These are phyloP conservation scores for Drosophila novamexicana DNA, from an alignment of 1,140 invertebrate genomes.

Conservation along the genomic window DNA sequence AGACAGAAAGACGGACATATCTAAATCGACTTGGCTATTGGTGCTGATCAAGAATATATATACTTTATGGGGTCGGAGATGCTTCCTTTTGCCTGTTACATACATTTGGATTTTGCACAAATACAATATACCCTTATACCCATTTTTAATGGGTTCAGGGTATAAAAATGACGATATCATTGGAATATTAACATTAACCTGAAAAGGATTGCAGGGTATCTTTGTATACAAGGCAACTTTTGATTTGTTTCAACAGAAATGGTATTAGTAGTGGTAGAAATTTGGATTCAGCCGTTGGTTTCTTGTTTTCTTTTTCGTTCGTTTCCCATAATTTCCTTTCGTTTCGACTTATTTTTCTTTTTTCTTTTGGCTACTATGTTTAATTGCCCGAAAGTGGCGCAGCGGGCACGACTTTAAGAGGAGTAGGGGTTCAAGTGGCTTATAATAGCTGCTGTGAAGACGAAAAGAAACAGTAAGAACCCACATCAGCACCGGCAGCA, in stretches of 20 bases:
- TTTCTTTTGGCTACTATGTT: slow-evolving; percentile 35
- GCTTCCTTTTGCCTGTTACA: too few species aligned
- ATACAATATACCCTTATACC: too few species aligned
- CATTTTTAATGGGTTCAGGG: too few species aligned
- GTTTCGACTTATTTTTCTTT: slow-evolving; percentile 23
- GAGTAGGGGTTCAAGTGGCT: slow-evolving; percentile 6
- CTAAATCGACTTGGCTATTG: too few species aligned
- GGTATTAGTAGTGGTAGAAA: background rate
- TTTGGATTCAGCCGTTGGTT: slow-evolving; percentile 9
- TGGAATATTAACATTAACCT: too few species aligned
- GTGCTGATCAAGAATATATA: too few species aligned
- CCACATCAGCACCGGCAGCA: background rate
- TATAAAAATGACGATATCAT: too few species aligned
- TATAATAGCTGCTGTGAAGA: slow-evolving; percentile 20
- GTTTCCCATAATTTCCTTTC: slow-evolving; percentile 5
- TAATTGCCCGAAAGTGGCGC: slow-evolving; percentile 49
- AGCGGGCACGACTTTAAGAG: background rate
- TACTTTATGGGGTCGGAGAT: too few species aligned
- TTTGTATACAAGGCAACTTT: background rate
- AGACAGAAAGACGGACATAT: too few species aligned
- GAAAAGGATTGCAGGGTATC: too few species aligned
- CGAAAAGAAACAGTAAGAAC: background rate
- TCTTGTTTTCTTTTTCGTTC: slow-evolving; percentile 16
- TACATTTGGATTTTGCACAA: too few species aligned
- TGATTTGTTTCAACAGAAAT: background rate